Evolutionary conservation across 2,113 vertebrate genomes (phyloP), one percentile per base, ranked within the genome.

Genomic region (Calcarius ornatus): DNA sequence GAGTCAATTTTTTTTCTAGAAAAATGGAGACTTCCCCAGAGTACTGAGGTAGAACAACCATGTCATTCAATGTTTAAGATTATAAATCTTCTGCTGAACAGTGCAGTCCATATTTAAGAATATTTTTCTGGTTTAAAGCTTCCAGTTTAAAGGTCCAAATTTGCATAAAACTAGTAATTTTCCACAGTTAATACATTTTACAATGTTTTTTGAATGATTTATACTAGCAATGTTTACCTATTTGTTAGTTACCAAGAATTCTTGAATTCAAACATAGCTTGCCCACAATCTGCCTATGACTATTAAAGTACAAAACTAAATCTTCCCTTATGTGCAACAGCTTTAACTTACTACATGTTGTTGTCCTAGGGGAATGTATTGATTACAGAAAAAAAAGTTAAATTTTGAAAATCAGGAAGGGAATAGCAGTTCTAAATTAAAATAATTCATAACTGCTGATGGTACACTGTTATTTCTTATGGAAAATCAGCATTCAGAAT

Each of bases 311-410:
- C 4, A 63, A 72, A 83, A 15, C 23, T 33, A 78, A 93, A 92
- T 5, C 50, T 37, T 79, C 24, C 54, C 56, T 88, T 91, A 20
- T 10, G 7, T 54, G 17, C 6, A 92, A 83, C 14, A 69, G 3
- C 71, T 97, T 88, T 86, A 94, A 75, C 15, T 79, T 92, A 7
- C 23, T 90, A 61, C 40, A 12, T 66, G 22, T 89, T 17, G 14
- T 85, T 21, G 76, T 92, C 33, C 38, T 51, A 57, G 40, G 20
- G 16, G 35, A 80, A 38, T 37, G 6, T 81, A 87, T 69, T 93
- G 77, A 95, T 83, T 84, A 42, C 45, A n/a, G 25, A 43, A 85
- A 84, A 84, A 63, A 88, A 86, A n/a, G 33, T 20, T 73, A 97
- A 40, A 71, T 78, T 21, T 43, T 80, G 13, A 10, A 96, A 91